A percentile compares a stretch with the other conserved stretches of the same genome.
Evolutionary conservation across 2,113 vertebrate genomes (phyloP).

Genomic region (Thymallus thymallus): DNA sequence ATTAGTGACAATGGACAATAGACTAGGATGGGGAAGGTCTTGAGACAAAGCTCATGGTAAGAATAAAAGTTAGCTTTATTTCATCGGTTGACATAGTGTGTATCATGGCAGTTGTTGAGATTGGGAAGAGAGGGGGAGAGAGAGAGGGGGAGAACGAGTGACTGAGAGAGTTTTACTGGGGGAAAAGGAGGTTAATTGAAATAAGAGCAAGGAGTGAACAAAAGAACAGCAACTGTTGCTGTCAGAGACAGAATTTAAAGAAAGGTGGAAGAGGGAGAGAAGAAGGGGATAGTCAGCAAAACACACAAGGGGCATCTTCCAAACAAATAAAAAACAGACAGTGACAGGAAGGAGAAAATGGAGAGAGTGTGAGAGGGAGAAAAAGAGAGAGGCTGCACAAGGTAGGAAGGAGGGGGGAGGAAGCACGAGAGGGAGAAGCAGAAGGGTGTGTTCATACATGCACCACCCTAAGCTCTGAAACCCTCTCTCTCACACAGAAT

Average conservation of each 20-base stretch:
- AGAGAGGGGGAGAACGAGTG: not conserved
- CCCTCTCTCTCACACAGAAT: constrained; percentile 50
- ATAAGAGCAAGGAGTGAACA: constrained; percentile 48
- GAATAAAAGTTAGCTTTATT: not conserved
- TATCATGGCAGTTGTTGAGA: constrained; percentile 4
- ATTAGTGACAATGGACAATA: no score
- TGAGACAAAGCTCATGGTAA: not conserved
- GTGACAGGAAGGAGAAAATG: constrained; percentile 8
- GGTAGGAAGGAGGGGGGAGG: not conserved
- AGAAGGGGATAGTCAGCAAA: constrained; percentile 32
- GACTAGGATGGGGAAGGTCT: not conserved
- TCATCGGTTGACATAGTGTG: constrained; percentile 18
- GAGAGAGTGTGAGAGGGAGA: constrained; percentile 20
- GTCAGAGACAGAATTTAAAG: constrained; percentile 33
- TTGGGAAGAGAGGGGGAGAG: not conserved
- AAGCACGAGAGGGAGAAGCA: constrained; percentile 59
- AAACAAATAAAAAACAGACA: constrained; percentile 30
- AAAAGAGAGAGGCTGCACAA: constrained; percentile 2
- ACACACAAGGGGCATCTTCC: constrained; percentile 48
- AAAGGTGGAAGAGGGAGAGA: not conserved
- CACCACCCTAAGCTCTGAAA: constrained; percentile 46
- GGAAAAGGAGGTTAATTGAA: constrained; percentile 47
- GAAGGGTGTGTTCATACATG: constrained; percentile 68
- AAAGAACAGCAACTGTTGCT: constrained; percentile 61
- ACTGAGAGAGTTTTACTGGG: not conserved